Conservation (phyloP, 1,140 invertebrate genomes). For the Littorina saxatilis region DNA sequence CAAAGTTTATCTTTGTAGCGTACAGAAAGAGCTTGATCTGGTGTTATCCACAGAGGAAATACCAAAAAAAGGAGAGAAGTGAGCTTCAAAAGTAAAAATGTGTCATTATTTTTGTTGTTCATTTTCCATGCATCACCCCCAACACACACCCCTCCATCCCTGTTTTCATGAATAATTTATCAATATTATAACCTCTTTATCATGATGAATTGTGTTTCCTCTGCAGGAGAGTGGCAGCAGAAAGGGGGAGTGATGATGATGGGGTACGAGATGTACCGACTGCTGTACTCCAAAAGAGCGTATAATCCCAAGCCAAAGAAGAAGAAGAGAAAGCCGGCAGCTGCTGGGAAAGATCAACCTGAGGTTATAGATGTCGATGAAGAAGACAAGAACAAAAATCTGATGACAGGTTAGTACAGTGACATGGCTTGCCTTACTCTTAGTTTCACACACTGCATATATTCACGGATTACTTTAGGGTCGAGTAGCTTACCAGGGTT, state of each 20-base stretch:
- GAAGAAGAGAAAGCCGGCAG: slow-evolving; percentile 61
- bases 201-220: neutral
- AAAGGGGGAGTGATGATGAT: slow-evolving; percentile 95
- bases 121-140: too few species aligned
- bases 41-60: too few species aligned
- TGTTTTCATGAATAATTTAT: too few species aligned
- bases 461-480: too few species aligned
- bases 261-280: slow-evolving; percentile 96
- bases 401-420: slow-evolving; percentile 86
- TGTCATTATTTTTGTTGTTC: too few species aligned
- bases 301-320: slow-evolving; percentile 31
- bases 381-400: slow-evolving; percentile 88
- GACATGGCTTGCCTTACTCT: neutral
- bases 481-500: too few species aligned
- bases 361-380: slow-evolving; percentile 78
- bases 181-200: too few species aligned
- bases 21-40: too few species aligned
- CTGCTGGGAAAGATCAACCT: slow-evolving; percentile 49
- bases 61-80: too few species aligned
- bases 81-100: too few species aligned
- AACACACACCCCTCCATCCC: too few species aligned
- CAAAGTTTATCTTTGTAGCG: too few species aligned
- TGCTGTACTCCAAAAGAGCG: slow-evolving; percentile 83
- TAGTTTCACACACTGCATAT: neutral
- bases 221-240: slow-evolving; percentile 85